Percentiles rank a stretch among this genome's conserved stretches.
Conservation (phyloP, 1,140 invertebrate species). For the Papilio helenus region DNA sequence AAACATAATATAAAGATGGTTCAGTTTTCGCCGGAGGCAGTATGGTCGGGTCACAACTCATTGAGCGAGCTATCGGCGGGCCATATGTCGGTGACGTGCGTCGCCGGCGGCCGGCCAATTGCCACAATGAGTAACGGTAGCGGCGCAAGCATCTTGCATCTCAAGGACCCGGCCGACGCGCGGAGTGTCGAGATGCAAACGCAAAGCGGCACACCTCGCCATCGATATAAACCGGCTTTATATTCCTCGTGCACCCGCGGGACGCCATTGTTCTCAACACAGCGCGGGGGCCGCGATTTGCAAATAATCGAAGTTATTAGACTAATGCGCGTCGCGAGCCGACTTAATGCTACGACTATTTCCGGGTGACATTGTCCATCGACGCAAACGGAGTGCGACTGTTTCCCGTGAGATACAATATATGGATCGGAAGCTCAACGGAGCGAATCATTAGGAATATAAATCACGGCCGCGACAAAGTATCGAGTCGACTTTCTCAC, state of each 20-base stretch:
- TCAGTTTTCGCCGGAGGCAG: not conserved
- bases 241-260: conserved; percentile 51
- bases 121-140: conserved; percentile 52
- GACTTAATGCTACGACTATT: conserved; percentile 43
- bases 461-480: conserved; percentile 16
- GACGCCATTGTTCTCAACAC: conserved; percentile 50
- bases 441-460: conserved; percentile 1
- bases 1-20: not conserved
- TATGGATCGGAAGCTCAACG: conserved; percentile 17
- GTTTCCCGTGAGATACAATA: conserved; percentile 13
- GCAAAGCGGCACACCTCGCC: conserved; percentile 15
- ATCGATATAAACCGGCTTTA: conserved; percentile 49
- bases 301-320: conserved; percentile 54
- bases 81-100: conserved; percentile 51
- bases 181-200: conserved; percentile 19
- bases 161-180: conserved; percentile 49
- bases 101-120: conserved; percentile 46
- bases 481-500: conserved; percentile 24
- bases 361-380: conserved; percentile 7
- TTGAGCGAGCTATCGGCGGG: conserved; percentile 39
- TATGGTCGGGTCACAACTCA: conserved; percentile 35
- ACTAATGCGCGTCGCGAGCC: conserved; percentile 47
- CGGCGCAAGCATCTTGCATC: conserved; percentile 49
- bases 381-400: not conserved
- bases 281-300: conserved; percentile 48